Base-by-base conservation (phyloP, 2,888 invertebrate genomes). In the Leptinotarsa peninsularis region DNA sequence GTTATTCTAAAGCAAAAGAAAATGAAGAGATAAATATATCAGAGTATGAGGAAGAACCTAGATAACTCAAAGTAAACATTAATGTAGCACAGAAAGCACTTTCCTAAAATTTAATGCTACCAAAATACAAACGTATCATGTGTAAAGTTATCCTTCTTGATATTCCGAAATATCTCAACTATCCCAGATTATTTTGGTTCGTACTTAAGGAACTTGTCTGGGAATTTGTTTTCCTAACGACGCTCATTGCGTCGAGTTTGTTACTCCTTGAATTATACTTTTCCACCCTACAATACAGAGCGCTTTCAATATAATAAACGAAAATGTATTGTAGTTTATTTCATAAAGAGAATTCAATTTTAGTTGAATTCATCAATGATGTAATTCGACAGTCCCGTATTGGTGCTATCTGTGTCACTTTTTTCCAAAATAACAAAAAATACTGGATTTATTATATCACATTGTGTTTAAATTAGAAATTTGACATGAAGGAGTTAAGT, bases 51-150 rank as follows among this genome's bases (percentile, higher is more conserved):
- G 70, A 70, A 70, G 70, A 23, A 58, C 70, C 70, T 58, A 70
- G 70, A 70, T 70, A 70, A 70, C 49, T 70, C 54, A 70, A 70
- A 70, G 70, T 70, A 58, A 70, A 70, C 70, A 70, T 70, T 49
- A 70, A 70, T 58, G 70, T 49, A 21, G 70, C 70, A 58, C 70
- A 70, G 43, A 58, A 58, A 58, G 70, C 70, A 49, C 43, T 58
- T 58, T 70, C 58, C 70, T 49, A 10, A 49, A 70, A 70, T 70
- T 49, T 70, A 70, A 70, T 70, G 70, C 21, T 49, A 70, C 69
- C 56, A 54, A 69, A 70, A 70, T 70, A 70, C 58, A 17, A 56
- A 70, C 49, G 70, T 49, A 70, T 70, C 58, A 70, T 58, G 58
- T 69, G 69, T 68, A 27, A 33, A 56, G 56, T 69, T 69, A 56